Percentiles rank a stretch among this genome's conserved stretches.
Evolutionary conservation across 2,113 vertebrate genomes (phyloP).

Genomic region (Lepidothrix coronata): DNA sequence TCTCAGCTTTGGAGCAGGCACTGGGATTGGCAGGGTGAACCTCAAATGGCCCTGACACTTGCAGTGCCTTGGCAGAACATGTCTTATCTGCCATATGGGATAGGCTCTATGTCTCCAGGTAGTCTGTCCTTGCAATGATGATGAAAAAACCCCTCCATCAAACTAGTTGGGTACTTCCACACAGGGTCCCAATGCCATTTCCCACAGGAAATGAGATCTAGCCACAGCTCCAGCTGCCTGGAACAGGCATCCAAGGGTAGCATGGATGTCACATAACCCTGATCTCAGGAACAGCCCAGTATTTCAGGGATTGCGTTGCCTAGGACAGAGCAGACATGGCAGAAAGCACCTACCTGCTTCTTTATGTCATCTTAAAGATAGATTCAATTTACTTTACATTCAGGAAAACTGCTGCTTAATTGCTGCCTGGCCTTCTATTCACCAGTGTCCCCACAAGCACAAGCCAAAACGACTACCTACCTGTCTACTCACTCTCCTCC

Average conservation of each 20-base stretch:
- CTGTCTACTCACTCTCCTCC: not conserved
- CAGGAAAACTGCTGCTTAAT: not conserved
- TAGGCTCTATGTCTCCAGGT: not conserved
- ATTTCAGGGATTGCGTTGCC: not conserved
- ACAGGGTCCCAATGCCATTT: not conserved
- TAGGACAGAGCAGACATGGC: not conserved
- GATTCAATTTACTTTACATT: not conserved
- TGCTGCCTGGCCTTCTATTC: not conserved
- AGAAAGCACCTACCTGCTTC: not conserved
- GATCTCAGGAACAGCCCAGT: accelerated
- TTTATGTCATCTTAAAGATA: not conserved
- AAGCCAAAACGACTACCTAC: not conserved
- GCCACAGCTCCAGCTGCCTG: not conserved
- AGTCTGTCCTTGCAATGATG: not conserved
- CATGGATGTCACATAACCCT: accelerated
- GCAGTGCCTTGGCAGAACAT: not conserved
- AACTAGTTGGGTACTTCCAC: not conserved
- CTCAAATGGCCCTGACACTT: not conserved
- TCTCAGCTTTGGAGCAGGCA: not conserved
- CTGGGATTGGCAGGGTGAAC: not conserved
- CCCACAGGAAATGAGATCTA: not conserved
- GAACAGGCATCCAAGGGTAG: not conserved
- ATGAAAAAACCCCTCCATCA: not conserved
- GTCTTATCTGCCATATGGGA: not conserved
- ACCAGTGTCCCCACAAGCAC: accelerated